Evolutionary conservation across 1,140 invertebrate species (phyloP), one percentile per base, ranked within the genome.

Genomic region (Drosophila gunungcola): DNA sequence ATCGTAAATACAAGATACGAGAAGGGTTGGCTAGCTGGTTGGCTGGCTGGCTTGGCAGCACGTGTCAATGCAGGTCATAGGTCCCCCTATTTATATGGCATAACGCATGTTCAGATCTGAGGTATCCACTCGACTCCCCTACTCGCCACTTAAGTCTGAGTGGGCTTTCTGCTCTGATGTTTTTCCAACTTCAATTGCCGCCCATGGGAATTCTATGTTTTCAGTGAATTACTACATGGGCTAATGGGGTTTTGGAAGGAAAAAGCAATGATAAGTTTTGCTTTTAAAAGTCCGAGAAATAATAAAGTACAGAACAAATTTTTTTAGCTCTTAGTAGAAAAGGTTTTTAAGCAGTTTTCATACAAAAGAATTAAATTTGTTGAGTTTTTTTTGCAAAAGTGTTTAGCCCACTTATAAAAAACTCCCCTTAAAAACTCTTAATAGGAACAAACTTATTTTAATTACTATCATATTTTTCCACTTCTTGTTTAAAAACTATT

Each of bases 1-100:
- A 83, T 75, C 80, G 69, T 82, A 83, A 82, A 83, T 74, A 78
- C 62, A 75, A 53, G 61, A 55, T 34, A 46, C 34, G 52, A 53
- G 39, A 38, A 32, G 64, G 51, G 67, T 36, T 67, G 65, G 27
- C 34, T 42, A 34, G 41, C 11, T 32, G 29, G 54, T 4, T 13
- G 45, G 21, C 16, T 51, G 34, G 38, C 21, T 48, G 38, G 25
- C 38, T 54, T 56, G 41, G 38, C 25, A 57, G 62, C 70, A 80
- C 57, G 57, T 80, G 58, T 36, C 63, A 76, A 48, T 76, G 45
- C 39, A 39, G 45, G 16, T 63, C 46, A 60, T 52, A 29, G 62
- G 43, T 41, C 34, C 49, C 49, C 36, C 63, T 42, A 52, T 64
- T 52, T 68, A 68, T 68, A 41, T 52, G 38, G 43, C 49, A 43